Percentiles rank a stretch among this genome's conserved stretches.
phyloP scores from a whole-genome alignment of 2,113 vertebrate genomes.

The Fulmarus glacialis region DNA sequence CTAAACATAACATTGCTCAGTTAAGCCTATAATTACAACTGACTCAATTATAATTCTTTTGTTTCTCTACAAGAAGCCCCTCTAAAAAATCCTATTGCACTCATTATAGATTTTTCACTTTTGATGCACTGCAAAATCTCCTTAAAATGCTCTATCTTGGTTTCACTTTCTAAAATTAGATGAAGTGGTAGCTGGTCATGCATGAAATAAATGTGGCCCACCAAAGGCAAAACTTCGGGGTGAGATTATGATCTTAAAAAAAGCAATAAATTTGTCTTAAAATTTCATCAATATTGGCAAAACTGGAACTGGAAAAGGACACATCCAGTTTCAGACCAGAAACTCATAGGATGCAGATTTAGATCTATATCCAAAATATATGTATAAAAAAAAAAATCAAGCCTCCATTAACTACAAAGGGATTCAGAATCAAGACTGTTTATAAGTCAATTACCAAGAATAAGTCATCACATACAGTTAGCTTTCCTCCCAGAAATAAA shows the following conservation, averaged over 20 bases:
- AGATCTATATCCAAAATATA: neutral
- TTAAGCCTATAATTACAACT: neutral
- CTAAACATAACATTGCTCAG: neutral
- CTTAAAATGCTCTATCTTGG: neutral
- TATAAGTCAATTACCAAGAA: neutral
- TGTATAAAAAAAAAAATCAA: neutral
- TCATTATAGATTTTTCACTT: neutral
- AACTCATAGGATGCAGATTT: neutral
- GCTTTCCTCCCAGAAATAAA: neutral
- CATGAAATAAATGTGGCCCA: neutral
- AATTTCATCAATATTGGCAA: neutral
- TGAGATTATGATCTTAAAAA: neutral
- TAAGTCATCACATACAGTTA: neutral
- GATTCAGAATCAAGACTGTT: neutral
- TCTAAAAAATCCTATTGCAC: neutral
- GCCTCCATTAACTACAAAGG: neutral
- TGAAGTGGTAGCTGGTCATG: neutral
- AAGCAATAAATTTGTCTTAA: accelerated
- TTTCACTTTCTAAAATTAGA: neutral
- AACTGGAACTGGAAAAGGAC: neutral
- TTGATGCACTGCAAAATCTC: neutral
- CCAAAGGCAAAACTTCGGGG: neutral
- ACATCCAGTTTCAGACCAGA: neutral
- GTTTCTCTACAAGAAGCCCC: neutral
- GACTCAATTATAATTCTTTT: neutral